Evolutionary conservation across 2,888 invertebrate genomes (phyloP).

Genomic region (Drosophila histrio): DNA sequence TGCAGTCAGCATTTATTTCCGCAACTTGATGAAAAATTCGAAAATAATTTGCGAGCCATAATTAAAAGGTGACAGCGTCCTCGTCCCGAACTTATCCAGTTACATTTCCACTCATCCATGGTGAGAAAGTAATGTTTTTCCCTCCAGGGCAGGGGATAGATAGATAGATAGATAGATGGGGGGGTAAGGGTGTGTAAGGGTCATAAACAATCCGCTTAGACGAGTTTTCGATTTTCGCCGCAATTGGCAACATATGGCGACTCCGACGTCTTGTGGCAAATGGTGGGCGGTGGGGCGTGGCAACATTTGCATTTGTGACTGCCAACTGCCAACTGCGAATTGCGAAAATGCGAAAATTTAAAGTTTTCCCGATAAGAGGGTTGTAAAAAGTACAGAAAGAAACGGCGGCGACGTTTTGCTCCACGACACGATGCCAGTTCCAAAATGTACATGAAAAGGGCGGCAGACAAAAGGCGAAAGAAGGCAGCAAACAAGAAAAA

Average conservation of each 20-base stretch:
- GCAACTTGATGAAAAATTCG: slow-evolving; percentile 76
- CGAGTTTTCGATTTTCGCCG: slow-evolving; percentile 78
- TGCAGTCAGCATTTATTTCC: slow-evolving; percentile 77
- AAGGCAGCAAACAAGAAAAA: slow-evolving; percentile 73
- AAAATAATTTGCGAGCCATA: slow-evolving; percentile 77
- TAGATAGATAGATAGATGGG: too few relatives aligned
- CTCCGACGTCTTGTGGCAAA: slow-evolving; percentile 15
- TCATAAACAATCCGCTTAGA: slow-evolving; percentile 74
- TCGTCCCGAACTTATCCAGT: background rate
- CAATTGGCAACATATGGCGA: slow-evolving; percentile 77
- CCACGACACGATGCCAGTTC: slow-evolving; percentile 23
- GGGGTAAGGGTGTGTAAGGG: slow-evolving; percentile 28
- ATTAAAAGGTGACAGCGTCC: slow-evolving; percentile 67
- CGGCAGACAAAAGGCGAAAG: slow-evolving; percentile 74
- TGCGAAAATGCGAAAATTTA: slow-evolving; percentile 77
- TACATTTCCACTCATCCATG: background rate
- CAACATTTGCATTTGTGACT: slow-evolving; percentile 75
- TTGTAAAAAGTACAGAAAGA: slow-evolving; percentile 73
- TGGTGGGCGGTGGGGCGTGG: slow-evolving; percentile 30
- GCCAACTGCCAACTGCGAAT: slow-evolving; percentile 66
- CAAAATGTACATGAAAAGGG: slow-evolving; percentile 63
- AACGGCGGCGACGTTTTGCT: slow-evolving; percentile 72
- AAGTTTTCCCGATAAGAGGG: slow-evolving; percentile 75
- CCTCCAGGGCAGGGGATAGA: background rate
- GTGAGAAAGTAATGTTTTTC: slow-evolving; percentile 23